Evolutionary conservation across 2,888 invertebrate species (phyloP).

Genomic region (Polymixis lichenea): DNA sequence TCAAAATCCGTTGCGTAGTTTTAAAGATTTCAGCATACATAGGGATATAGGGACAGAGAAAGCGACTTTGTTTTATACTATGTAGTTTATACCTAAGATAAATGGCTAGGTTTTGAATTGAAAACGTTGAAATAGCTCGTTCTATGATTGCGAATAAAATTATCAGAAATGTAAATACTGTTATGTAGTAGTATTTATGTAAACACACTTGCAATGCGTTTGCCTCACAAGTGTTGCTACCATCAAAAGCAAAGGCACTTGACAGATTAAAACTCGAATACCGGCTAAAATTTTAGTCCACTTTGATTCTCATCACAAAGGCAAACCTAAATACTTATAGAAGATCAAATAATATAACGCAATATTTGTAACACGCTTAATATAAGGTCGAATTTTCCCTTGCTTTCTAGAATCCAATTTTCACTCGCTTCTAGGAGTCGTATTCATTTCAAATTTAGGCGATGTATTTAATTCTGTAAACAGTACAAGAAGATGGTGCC

Average conservation of each 20-base stretch:
- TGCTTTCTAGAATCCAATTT: too few relatives aligned
- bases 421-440: neutral
- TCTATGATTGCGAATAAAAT: constrained; percentile 1
- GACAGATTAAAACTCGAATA: neutral
- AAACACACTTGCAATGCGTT: constrained; percentile 15
- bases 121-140: neutral
- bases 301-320: neutral
- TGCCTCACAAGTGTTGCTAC: constrained; percentile 19
- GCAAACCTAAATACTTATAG: neutral
- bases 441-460: neutral
- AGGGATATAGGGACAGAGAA: too few relatives aligned
- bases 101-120: neutral
- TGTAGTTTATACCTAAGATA: neutral
- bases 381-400: too few relatives aligned
- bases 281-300: too few relatives aligned
- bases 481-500: neutral
- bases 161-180: neutral
- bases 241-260: constrained; percentile 26
- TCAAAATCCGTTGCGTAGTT: too few relatives aligned
- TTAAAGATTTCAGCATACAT: too few relatives aligned
- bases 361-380: neutral
- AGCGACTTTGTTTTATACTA: too few relatives aligned
- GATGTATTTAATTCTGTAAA: neutral
- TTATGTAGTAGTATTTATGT: neutral
- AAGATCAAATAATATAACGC: too few relatives aligned